These are phyloP conservation scores for Narcine bancroftii DNA, from an alignment of 2,113 vertebrate genomes.

Conservation along the genomic window DNA sequence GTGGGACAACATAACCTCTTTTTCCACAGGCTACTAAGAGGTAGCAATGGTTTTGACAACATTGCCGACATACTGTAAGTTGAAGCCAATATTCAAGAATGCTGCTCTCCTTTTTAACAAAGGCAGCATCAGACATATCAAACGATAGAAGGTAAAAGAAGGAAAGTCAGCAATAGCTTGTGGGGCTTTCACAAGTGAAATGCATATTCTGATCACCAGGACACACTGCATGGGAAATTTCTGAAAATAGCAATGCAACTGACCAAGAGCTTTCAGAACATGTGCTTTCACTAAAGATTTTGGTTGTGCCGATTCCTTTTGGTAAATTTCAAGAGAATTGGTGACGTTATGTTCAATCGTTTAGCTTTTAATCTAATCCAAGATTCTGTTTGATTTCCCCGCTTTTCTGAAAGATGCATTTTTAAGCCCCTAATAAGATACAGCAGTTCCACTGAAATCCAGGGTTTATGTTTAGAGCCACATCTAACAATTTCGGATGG, in stretches of 20 bases:
- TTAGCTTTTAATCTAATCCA: constrained; percentile 31
- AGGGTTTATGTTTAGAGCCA: constrained; percentile 33
- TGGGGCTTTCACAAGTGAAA: not conserved
- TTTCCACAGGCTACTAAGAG: not conserved
- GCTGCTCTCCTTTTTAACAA: not conserved
- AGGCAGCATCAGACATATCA: not conserved
- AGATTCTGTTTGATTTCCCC: constrained; percentile 32
- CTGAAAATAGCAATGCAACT: not conserved
- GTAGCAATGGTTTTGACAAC: not conserved
- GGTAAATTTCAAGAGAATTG: constrained; percentile 28
- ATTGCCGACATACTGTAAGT: not conserved
- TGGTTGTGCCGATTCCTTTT: constrained; percentile 16
- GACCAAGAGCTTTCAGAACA: constrained; percentile 9
- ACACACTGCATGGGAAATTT: not conserved
- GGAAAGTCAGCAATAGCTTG: not conserved
- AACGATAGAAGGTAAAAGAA: not conserved
- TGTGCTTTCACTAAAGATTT: constrained; percentile 26
- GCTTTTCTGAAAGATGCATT: constrained; percentile 24
- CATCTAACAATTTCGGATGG: constrained; percentile 33
- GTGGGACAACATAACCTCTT: too few relatives aligned
- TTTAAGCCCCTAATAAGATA: constrained; percentile 35
- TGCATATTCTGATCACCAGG: not conserved
- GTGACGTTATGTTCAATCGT: constrained; percentile 27
- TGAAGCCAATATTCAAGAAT: not conserved
- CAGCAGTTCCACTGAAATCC: constrained; percentile 31